Percentiles rank a stretch among this genome's conserved stretches.
Evolutionary conservation across 2,888 invertebrate genomes (phyloP).

Genomic region (Elysia crispata): DNA sequence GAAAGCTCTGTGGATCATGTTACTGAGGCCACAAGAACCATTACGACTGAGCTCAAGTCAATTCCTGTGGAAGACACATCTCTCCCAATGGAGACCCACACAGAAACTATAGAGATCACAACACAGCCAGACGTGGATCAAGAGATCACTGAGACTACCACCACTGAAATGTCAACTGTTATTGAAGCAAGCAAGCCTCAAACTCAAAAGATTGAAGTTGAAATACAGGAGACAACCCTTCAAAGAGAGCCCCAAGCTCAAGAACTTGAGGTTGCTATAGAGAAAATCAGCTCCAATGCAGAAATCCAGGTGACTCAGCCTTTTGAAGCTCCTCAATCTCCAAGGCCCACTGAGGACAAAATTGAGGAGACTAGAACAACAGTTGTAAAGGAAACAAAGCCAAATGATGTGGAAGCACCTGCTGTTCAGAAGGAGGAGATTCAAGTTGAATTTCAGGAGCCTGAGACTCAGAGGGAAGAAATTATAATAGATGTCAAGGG

Average conservation of each 20-base stretch:
- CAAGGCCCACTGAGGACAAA: slow-evolving; percentile 63
- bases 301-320: slow-evolving; percentile 55
- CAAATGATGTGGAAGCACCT: slow-evolving; percentile 42
- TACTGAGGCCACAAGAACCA: slow-evolving; percentile 62
- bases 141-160: slow-evolving; percentile 57
- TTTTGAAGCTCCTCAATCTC: slow-evolving; percentile 50
- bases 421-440: slow-evolving; percentile 55
- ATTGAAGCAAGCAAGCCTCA: slow-evolving; percentile 57
- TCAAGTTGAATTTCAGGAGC: slow-evolving; percentile 57
- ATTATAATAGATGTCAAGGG: slow-evolving; percentile 42
- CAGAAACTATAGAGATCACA: slow-evolving; percentile 72
- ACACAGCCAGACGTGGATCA: slow-evolving; percentile 64
- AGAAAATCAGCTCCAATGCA: slow-evolving; percentile 58
- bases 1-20: slow-evolving; percentile 56
- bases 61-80: slow-evolving; percentile 56
- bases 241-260: slow-evolving; percentile 61
- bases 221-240: slow-evolving; percentile 67
- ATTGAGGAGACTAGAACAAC: slow-evolving; percentile 63
- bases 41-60: slow-evolving; percentile 63
- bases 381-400: slow-evolving; percentile 55
- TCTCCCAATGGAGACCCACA: slow-evolving; percentile 58
- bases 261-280: slow-evolving; percentile 63
- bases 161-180: slow-evolving; percentile 53
- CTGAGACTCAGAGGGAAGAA: slow-evolving; percentile 57
- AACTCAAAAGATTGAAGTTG: slow-evolving; percentile 69